phyloP scores from a whole-genome alignment of 2,113 vertebrate genomes.

The Melanerpes aurifrons region DNA sequence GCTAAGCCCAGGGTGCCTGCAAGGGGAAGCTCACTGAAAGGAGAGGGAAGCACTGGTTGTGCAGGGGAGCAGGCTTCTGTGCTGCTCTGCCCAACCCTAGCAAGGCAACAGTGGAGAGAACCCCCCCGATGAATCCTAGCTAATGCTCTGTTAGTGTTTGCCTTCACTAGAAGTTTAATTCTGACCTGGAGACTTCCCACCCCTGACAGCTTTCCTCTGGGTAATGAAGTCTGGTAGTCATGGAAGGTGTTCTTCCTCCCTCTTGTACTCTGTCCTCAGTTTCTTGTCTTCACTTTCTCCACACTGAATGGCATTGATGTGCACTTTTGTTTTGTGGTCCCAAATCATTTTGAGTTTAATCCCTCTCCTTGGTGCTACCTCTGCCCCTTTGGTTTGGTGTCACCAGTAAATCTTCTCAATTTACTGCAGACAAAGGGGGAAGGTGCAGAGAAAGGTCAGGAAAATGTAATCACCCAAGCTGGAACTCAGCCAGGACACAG shows the following conservation, averaged over 20 bases:
- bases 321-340: background rate
- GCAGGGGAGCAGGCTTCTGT: background rate
- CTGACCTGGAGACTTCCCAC: background rate
- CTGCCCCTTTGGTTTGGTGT: background rate
- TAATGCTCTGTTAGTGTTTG: background rate
- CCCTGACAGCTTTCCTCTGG: background rate
- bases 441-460: conserved; percentile 26
- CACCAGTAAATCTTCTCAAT: conserved; percentile 48
- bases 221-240: background rate
- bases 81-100: background rate
- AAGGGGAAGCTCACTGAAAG: background rate
- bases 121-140: background rate
- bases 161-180: background rate
- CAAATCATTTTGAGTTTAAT: conserved; percentile 39
- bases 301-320: background rate
- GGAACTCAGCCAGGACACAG: conserved; percentile 52
- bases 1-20: background rate
- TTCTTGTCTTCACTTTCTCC: background rate
- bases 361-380: background rate
- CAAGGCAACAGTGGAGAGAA: background rate
- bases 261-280: background rate
- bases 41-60: background rate
- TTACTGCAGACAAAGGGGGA: conserved; percentile 43
- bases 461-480: conserved; percentile 49
- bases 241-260: background rate